Conservation (phyloP, 2,797 vertebrate genomes). For the Helostoma temminkii region DNA sequence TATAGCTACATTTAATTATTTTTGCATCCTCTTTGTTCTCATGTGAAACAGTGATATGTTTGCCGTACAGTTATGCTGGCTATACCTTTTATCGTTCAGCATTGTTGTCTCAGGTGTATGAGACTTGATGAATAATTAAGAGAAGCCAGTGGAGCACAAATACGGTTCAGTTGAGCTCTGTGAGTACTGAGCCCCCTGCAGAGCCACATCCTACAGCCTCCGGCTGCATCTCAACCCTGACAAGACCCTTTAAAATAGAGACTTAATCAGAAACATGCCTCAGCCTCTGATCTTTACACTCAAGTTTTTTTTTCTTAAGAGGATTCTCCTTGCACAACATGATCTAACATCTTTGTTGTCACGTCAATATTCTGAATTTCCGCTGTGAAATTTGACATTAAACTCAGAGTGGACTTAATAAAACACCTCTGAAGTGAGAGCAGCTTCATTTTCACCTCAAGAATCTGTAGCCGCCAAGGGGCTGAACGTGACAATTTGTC, state of each 20-base stretch:
- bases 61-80: slow-evolving; percentile 17
- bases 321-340: neutral
- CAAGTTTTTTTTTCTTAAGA: neutral
- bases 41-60: slow-evolving; percentile 22
- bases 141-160: slow-evolving; percentile 50
- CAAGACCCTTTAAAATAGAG: slow-evolving; percentile 22
- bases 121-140: slow-evolving; percentile 82
- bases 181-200: slow-evolving; percentile 35
- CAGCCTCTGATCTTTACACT: slow-evolving; percentile 19
- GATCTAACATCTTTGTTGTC: neutral
- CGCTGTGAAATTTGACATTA: neutral
- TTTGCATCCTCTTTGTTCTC: neutral
- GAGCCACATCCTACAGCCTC: slow-evolving; percentile 21
- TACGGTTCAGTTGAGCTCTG: slow-evolving; percentile 49
- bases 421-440: slow-evolving; percentile 35
- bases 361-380: neutral
- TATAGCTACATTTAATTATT: too few relatives aligned
- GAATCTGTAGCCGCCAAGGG: slow-evolving; percentile 4
- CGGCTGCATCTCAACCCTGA: slow-evolving; percentile 39
- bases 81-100: slow-evolving; percentile 44
- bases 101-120: slow-evolving; percentile 79
- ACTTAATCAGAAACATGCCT: slow-evolving; percentile 48
- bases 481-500: neutral
- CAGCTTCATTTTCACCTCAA: slow-evolving; percentile 10
- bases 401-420: slow-evolving; percentile 16